Percentiles rank a stretch among this genome's conserved stretches.
Evolutionary conservation across 2,113 vertebrate genomes (phyloP).

Genomic region (Anoplopoma fimbria): DNA sequence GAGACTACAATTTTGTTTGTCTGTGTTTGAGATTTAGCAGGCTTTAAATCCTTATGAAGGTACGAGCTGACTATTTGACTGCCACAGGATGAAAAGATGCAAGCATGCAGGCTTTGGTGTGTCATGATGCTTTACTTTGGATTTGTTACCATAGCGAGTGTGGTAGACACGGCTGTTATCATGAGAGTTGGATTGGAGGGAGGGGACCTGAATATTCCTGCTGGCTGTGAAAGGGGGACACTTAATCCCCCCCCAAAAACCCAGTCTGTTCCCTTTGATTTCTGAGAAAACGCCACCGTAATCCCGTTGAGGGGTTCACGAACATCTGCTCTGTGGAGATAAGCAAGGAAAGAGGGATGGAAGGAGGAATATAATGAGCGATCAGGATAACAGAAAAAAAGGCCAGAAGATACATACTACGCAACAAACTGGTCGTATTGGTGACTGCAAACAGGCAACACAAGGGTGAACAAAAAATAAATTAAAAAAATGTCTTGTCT

Average conservation of each 20-base stretch:
- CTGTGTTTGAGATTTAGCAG: not conserved
- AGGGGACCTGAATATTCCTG: conserved; percentile 52
- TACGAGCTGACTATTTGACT: not conserved
- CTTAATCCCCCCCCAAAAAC: conserved; percentile 68
- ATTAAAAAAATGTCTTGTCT: not conserved
- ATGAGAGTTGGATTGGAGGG: not conserved
- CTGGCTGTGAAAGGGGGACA: conserved; percentile 60
- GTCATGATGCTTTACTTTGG: conserved; percentile 23
- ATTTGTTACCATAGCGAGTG: conserved; percentile 36
- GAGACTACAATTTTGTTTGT: not conserved
- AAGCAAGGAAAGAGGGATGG: conserved; percentile 45
- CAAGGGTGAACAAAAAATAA: not conserved
- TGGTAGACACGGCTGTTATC: conserved; percentile 25
- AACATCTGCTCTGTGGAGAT: conserved; percentile 74
- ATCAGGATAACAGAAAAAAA: conserved; percentile 9
- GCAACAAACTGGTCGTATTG: not conserved
- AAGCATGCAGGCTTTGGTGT: conserved; percentile 15
- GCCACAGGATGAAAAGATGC: not conserved
- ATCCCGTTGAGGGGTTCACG: conserved; percentile 68
- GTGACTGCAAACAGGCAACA: not conserved
- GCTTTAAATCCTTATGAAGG: not conserved
- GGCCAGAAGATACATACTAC: not conserved
- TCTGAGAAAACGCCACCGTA: conserved; percentile 59
- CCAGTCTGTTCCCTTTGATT: conserved; percentile 69
- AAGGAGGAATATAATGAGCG: conserved; percentile 12